phyloP scores from a whole-genome alignment of 2,113 vertebrate species.

The Rhinopithecus roxellana region DNA sequence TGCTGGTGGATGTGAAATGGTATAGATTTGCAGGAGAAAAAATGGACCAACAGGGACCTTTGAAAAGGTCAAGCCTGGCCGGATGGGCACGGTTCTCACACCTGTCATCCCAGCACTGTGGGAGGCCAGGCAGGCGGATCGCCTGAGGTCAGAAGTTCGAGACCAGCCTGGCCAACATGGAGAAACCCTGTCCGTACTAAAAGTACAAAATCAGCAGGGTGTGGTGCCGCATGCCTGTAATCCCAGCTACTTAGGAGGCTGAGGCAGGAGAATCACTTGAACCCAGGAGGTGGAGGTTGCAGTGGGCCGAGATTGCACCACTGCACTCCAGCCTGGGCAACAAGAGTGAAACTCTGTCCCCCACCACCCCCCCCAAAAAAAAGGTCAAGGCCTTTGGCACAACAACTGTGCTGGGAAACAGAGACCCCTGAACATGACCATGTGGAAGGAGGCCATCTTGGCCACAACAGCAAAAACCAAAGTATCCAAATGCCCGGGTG shows the following conservation, averaged over 20 bases:
- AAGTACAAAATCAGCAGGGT: no score
- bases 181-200: no score
- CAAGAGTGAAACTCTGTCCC: no score
- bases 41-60: neutral
- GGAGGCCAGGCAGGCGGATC: no score
- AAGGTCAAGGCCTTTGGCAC: neutral
- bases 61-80: neutral
- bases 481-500: neutral
- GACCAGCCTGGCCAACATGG: no score
- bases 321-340: no score
- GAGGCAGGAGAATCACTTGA: no score
- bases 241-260: no score
- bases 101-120: no score
- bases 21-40: neutral
- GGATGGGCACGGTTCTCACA: accelerated
- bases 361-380: neutral
- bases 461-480: neutral
- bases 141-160: no score
- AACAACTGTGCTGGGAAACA: neutral
- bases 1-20: neutral
- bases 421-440: neutral
- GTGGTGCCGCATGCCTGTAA: accelerated
- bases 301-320: no score
- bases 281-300: no score
- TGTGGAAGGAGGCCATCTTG: neutral